Conservation (phyloP, 2,888 invertebrate species). For the Papilio gigon region DNA sequence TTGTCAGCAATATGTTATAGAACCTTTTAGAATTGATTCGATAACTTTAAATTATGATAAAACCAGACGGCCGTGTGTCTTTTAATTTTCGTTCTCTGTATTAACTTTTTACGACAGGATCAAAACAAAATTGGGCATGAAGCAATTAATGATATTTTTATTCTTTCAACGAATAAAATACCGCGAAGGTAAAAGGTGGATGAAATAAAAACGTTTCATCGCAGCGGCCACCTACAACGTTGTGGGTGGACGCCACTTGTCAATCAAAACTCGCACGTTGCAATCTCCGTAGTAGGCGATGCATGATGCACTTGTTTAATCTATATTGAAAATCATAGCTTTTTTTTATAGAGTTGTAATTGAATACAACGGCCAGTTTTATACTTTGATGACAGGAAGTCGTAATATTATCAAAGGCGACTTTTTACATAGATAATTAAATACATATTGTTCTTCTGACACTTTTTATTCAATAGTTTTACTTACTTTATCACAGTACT, state of each 20-base stretch:
- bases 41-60: not conserved
- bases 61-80: not conserved
- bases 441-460: not conserved
- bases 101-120: conserved; percentile 35
- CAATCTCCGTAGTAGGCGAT: conserved; percentile 57
- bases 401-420: conserved; percentile 7
- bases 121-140: conserved; percentile 49
- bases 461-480: too few species aligned
- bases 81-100: conserved; percentile 4
- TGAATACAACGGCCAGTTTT: conserved; percentile 38
- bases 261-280: conserved; percentile 63
- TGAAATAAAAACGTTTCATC: conserved; percentile 57
- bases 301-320: conserved; percentile 43
- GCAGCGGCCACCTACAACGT: conserved; percentile 65
- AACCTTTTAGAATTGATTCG: too few species aligned
- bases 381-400: conserved; percentile 29
- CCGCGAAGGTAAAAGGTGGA: conserved; percentile 53
- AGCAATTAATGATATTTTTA: conserved; percentile 64
- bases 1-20: too few species aligned
- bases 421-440: conserved; percentile 3
- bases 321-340: conserved; percentile 42
- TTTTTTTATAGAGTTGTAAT: conserved; percentile 36
- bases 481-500: too few species aligned
- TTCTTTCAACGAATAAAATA: conserved; percentile 62
- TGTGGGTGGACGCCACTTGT: conserved; percentile 66